These are phyloP conservation scores for Selene dorsalis DNA, from an alignment of 2,797 vertebrate species.

Conservation along the genomic window DNA sequence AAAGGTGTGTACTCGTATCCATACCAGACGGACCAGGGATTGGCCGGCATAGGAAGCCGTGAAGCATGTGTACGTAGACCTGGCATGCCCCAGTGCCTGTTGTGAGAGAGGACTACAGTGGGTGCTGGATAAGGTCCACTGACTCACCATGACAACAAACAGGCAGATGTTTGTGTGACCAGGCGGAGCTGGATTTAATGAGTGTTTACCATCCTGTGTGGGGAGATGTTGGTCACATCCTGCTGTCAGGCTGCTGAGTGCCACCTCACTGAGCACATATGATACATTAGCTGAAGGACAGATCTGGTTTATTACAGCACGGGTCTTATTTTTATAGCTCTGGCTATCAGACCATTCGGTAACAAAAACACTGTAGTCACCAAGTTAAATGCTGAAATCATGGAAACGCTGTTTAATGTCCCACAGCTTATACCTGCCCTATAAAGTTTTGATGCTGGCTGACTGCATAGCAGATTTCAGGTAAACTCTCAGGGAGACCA, in stretches of 20 bases:
- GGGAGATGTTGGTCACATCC: slow-evolving; percentile 49
- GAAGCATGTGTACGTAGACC: slow-evolving; percentile 4
- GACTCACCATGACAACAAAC: slow-evolving; percentile 45
- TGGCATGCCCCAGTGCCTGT: slow-evolving; percentile 2
- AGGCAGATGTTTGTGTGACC: slow-evolving; percentile 67
- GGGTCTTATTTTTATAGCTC: neutral
- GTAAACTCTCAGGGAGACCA: too few species aligned
- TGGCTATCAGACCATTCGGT: neutral
- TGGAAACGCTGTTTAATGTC: neutral
- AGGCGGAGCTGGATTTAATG: slow-evolving; percentile 71
- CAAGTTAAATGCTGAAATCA: neutral
- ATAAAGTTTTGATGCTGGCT: too few species aligned
- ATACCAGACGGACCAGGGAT: neutral
- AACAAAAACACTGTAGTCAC: neutral
- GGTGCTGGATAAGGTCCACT: slow-evolving; percentile 33
- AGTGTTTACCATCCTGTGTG: slow-evolving; percentile 70
- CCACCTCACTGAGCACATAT: slow-evolving; percentile 33
- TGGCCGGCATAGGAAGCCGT: slow-evolving; percentile 4
- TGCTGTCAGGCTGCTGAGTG: slow-evolving; percentile 64
- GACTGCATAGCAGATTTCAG: too few species aligned
- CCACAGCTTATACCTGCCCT: too few species aligned
- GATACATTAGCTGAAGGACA: slow-evolving; percentile 5
- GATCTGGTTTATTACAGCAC: neutral
- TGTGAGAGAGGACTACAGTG: slow-evolving; percentile 19
- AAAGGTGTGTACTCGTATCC: neutral